These are phyloP conservation scores for Bombylius major DNA, from an alignment of 2,888 invertebrate species.

Conservation along the genomic window DNA sequence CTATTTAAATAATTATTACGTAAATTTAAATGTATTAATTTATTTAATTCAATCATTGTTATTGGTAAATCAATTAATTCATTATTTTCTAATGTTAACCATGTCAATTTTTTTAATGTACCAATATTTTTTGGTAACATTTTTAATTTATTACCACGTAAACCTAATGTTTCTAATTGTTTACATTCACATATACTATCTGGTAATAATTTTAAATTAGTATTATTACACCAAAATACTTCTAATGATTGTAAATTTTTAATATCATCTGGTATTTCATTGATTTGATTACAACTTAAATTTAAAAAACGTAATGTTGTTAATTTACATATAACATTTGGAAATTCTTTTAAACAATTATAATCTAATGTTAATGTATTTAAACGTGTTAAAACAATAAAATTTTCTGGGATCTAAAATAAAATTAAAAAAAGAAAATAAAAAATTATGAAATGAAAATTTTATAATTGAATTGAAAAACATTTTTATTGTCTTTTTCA, in stretches of 20 bases:
- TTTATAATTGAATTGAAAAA: too few relatives aligned
- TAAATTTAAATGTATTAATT: conserved; percentile 50
- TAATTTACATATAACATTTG: conserved; percentile 45
- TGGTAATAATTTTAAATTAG: conserved; percentile 44
- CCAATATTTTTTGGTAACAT: conserved; percentile 46
- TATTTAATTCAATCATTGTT: conserved; percentile 40
- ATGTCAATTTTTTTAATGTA: conserved; percentile 44
- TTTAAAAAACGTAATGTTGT: conserved; percentile 49
- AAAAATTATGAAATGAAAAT: neutral
- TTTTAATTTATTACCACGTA: conserved; percentile 47
- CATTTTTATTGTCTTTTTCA: too few relatives aligned
- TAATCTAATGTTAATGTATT: conserved; percentile 52
- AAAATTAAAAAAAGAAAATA: neutral
- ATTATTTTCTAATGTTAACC: conserved; percentile 55
- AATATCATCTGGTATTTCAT: conserved; percentile 44
- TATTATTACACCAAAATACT: conserved; percentile 54
- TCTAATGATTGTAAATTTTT: conserved; percentile 47
- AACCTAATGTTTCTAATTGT: conserved; percentile 51
- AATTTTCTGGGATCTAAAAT: conserved; percentile 35
- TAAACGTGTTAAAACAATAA: conserved; percentile 43
- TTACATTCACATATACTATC: conserved; percentile 47
- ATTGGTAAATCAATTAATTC: conserved; percentile 41
- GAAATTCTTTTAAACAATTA: conserved; percentile 48
- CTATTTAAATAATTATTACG: conserved; percentile 42
- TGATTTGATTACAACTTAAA: conserved; percentile 52